Conservation (phyloP, 2,888 invertebrate species). For the Drosophila demipolita region DNA sequence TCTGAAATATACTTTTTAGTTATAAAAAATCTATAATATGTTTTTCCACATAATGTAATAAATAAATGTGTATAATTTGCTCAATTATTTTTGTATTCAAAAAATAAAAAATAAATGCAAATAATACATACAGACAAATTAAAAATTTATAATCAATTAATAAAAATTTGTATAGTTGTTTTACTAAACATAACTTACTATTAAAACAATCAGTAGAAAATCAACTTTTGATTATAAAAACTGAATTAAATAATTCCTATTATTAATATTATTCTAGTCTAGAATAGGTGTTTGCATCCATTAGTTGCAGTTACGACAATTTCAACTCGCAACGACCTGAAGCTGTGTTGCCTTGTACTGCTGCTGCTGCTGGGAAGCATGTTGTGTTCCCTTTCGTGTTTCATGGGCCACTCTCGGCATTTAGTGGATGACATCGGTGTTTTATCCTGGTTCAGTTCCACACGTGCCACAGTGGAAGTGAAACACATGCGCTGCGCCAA, state of each 20-base stretch:
- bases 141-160: too few relatives aligned
- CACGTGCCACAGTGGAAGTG: slow-evolving; percentile 29
- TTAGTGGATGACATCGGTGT: slow-evolving; percentile 30
- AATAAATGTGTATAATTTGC: too few relatives aligned
- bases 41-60: neutral
- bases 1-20: neutral
- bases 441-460: slow-evolving; percentile 50
- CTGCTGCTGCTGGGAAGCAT: slow-evolving; percentile 24
- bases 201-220: neutral
- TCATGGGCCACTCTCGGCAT: slow-evolving; percentile 35
- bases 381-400: slow-evolving; percentile 43
- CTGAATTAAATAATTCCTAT: neutral
- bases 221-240: neutral
- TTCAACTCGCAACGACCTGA: neutral
- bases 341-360: neutral
- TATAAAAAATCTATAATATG: neutral
- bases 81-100: too few relatives aligned
- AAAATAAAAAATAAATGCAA: too few relatives aligned
- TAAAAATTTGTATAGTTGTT: neutral
- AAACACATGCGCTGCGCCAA: slow-evolving; percentile 63
- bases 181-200: neutral
- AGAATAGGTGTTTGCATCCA: neutral
- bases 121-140: too few relatives aligned
- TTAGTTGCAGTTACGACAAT: slow-evolving; percentile 3
- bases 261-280: neutral